Percentiles rank a stretch among this genome's conserved stretches.
These are phyloP conservation scores for Eupeodes luniger DNA, from an alignment of 2,888 invertebrate genomes.

Conservation along the genomic window DNA sequence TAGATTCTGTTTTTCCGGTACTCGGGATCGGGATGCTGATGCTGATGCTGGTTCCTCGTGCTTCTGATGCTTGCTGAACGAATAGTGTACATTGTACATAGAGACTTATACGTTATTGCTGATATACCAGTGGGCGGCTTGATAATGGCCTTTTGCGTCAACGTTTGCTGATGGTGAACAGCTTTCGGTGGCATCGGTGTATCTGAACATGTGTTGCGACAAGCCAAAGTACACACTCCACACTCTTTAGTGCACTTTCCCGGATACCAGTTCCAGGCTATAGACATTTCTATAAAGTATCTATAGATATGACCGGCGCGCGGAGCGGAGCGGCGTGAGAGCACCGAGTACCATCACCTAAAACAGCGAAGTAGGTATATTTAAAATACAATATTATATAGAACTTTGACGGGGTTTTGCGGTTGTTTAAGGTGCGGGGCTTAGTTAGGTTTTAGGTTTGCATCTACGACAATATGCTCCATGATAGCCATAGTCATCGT, in stretches of 20 bases:
- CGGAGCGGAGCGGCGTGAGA: not conserved
- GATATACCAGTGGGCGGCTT: slow-evolving; percentile 57
- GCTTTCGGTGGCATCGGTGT: slow-evolving; percentile 56
- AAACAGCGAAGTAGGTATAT: slow-evolving; percentile 39
- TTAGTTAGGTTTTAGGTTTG: slow-evolving; percentile 49
- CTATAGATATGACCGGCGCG: not conserved
- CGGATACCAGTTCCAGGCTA: not conserved
- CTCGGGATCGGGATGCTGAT: not conserved
- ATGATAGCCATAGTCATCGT: slow-evolving; percentile 20
- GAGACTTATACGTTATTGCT: not conserved
- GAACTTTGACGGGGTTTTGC: slow-evolving; percentile 43
- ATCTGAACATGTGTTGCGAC: slow-evolving; percentile 69
- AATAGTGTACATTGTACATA: not conserved
- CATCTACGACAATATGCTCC: slow-evolving; percentile 42
- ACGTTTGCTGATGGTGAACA: slow-evolving; percentile 43
- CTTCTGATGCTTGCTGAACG: not conserved
- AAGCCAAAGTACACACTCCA: slow-evolving; percentile 61
- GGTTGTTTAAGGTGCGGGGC: slow-evolving; percentile 36
- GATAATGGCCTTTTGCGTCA: slow-evolving; percentile 47
- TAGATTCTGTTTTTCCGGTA: slow-evolving; percentile 39
- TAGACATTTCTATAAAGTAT: too few species aligned
- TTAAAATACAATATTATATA: slow-evolving; percentile 64
- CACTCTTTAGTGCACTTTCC: slow-evolving; percentile 55
- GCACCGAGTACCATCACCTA: slow-evolving; percentile 5
- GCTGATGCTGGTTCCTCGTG: slow-evolving; percentile 20